A percentile compares a stretch with the other conserved stretches of the same genome.
Evolutionary conservation across 1,140 invertebrate species (phyloP).

Genomic region (Argopecten irradians): DNA sequence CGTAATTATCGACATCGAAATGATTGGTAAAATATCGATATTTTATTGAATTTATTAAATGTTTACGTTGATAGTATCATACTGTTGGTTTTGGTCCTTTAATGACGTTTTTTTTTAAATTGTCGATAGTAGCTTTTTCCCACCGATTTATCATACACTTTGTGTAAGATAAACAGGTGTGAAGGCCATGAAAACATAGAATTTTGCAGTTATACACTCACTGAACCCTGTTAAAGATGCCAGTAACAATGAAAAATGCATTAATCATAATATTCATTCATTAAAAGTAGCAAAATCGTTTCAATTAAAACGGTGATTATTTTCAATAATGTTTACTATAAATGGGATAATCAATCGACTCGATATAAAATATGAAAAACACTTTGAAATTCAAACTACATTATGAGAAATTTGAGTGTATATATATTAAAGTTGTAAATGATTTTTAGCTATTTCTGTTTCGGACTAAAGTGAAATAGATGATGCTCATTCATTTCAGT

Average conservation of each 20-base stretch:
- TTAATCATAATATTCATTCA: background rate
- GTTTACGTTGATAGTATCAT: background rate
- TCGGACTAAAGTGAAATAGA: background rate
- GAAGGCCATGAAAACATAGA: background rate
- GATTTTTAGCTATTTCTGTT: background rate
- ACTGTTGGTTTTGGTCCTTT: background rate
- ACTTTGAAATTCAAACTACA: background rate
- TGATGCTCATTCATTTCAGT: background rate
- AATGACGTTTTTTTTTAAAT: background rate
- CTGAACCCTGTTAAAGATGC: background rate
- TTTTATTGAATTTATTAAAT: background rate
- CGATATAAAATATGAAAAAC: background rate
- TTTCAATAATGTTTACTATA: background rate
- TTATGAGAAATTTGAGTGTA: background rate
- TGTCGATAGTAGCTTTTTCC: background rate
- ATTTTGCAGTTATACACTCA: background rate
- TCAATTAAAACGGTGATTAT: background rate
- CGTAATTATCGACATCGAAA: background rate
- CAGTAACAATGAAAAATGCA: background rate
- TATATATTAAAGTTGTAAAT: background rate
- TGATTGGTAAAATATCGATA: background rate
- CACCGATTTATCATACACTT: background rate
- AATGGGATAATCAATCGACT: background rate
- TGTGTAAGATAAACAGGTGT: background rate
- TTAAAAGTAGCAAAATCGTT: background rate